These are phyloP conservation scores for Hyperopisus bebe DNA, from an alignment of 2,113 vertebrate genomes.

Conservation along the genomic window DNA sequence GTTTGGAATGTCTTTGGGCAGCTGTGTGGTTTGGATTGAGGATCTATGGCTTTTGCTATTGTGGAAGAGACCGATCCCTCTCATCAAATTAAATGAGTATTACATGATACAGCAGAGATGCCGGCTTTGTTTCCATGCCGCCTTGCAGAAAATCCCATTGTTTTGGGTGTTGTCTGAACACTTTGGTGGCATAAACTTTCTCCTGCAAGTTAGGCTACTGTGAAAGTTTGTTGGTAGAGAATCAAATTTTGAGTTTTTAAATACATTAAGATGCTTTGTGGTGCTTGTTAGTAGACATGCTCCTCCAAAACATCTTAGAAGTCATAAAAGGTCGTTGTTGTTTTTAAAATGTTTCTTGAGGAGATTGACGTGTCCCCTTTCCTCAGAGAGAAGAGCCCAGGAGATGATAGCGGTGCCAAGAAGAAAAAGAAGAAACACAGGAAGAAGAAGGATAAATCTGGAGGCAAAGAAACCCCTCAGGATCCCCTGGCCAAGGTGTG, in stretches of 20 bases:
- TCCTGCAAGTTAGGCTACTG: not conserved
- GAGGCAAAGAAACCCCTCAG: slow-evolving; percentile 68
- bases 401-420: slow-evolving; percentile 85
- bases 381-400: slow-evolving; percentile 72
- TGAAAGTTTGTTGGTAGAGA: not conserved
- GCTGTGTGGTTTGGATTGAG: not conserved
- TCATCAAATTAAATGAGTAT: not conserved
- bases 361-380: slow-evolving; percentile 7
- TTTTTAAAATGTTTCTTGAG: not conserved
- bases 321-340: too few species aligned
- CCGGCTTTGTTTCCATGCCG: not conserved
- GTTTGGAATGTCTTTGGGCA: not conserved
- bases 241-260: not conserved
- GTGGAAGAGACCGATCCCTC: not conserved
- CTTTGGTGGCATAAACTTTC: not conserved
- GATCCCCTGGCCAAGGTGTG: slow-evolving; percentile 79
- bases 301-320: not conserved
- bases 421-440: slow-evolving; percentile 98
- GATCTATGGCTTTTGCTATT: not conserved
- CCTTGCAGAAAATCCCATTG: not conserved
- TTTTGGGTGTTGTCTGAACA: not conserved
- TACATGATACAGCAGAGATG: not conserved
- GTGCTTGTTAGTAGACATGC: too few species aligned
- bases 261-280: not conserved
- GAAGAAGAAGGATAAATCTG: slow-evolving; percentile 89